Base-by-base conservation (phyloP, 2,797 vertebrate genomes). In the Enteromius unitaeniatus region DNA sequence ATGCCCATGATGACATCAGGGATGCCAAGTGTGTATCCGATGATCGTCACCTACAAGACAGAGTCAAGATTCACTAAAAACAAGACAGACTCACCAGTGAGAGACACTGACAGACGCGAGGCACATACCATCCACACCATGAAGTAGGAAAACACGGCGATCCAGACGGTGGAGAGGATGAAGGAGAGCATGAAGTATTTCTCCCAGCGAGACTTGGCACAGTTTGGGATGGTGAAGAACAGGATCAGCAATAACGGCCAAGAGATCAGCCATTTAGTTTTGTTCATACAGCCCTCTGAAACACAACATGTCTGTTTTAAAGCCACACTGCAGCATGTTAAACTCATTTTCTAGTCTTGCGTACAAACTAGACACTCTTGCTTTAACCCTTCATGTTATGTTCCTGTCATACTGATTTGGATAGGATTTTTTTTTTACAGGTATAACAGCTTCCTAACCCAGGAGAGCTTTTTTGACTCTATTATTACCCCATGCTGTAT, bases 1-100 rank as follows among this genome's bases (percentile, higher is more conserved):
- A 99, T 99, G 83, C 98, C 98, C 98, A 99, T 99, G 93, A 99
- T 99, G 88, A 99, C 97, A 34, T 99, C 98, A 0, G 98, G 98
- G 88, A 99, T 99, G 86, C 98, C 98, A 53, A 99, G 94, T 3
- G 98, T 99, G 91, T 97, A 99, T 81, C 98, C 98, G 14, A 98
- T 96, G 60, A 99, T 94, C 5, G 98, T 99, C 72, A 99, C 98
- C 98, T 99, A 91, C 64, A 88, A 68, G 14, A 76, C 10, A 47
- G 72, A 15, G 28, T 1, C 26, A 21, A 26, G 5, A 15, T 31
- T 75, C 14, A 69, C 0, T 5, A 76, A 0, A 62, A 72, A 86
- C 67, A 77, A 87, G 74, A 51, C 14, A 58, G 31, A 19, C 23
- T 37, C 8, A 76, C 26, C 31, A 13, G 4, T 76, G 23, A 79